Base-by-base conservation (phyloP, 2,888 invertebrate genomes). In the Agrilus mali region DNA sequence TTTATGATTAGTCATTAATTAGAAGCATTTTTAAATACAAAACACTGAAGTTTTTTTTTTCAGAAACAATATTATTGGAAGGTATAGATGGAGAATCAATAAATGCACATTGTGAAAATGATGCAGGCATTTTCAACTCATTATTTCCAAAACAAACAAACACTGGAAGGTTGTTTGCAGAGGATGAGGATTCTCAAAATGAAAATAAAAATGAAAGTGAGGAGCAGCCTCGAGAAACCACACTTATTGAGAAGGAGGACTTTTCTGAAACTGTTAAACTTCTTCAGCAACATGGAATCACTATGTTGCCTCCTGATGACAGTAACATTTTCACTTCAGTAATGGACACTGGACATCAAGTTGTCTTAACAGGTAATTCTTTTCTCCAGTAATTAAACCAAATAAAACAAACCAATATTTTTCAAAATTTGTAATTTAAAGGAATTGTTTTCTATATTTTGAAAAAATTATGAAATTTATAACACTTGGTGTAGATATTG, bases 261-360 rank as follows among this genome's bases (percentile, higher is more conserved):
- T 52, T 60, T 43, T 52, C 57, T 0, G 70, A 70, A 48, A 71
- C 71, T 15, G 69, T 83, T 49, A 77, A 79, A 61, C 71, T 90
- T 65, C 71, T 92, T 46, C 83, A 88, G 61, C 77, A 80, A 53
- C 88, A 90, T 67, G 90, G 89, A 48, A 88, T 90, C 57, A 82
- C 86, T 37, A 82, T 92, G 80, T 75, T 90, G 61, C 83, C 87
- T 40, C 73, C 79, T 16, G 89, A 89, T 62, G 79, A 81, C 53
- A 77, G 70, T 66, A 83, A 69, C 46, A 74, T 84, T 48, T 78
- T 89, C 44, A 81, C 82, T 51, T 81, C 78, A 46, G 89, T 88
- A 31, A 75, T 93, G 62, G 84, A 86, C 68, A 84, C 81, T 64
- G 92, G 92, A 1, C 82, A 89, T 58, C 86, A 86, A 47, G 78